Base-by-base conservation (phyloP, 2,113 vertebrate species). In the Carollia perspicillata region DNA sequence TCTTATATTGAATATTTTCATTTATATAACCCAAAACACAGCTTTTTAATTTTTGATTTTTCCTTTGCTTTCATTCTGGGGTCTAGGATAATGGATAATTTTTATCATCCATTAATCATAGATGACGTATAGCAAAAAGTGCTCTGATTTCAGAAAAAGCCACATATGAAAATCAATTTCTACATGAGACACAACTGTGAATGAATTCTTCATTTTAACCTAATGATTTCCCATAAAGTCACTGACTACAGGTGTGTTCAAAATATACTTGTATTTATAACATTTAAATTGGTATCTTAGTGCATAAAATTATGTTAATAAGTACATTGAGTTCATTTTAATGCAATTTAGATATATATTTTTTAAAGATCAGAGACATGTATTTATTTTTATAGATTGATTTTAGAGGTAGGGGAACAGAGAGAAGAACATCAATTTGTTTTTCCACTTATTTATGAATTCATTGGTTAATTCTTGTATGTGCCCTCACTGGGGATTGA, bases 111-210 rank as follows among this genome's bases (percentile, higher is more conserved):
- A 28, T 60, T 60, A 60, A 40, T 37, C 6, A 20, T 20, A 69
- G 18, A 71, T 69, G 79, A 90, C 9, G 8, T 60, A 58, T 60
- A 55, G 35, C 49, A 92, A 87, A 65, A 81, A 88, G 95, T 84
- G 49, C 9, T 84, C 12, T 37, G 17, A 80, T 16, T 83, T 86
- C 42, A 84, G 65, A 79, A 83, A 90, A 96, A 85, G 14, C 37
- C 69, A 68, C 53, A 68, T 63, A 83, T 26, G 71, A 94, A 92
- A 94, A 93, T 83, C 55, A 60, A 42, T 92, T 95, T 89, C 74
- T 75, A 26, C 16, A 89, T 78, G 49, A 51, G 23, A 75, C 40
- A 63, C 91, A 87, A 78, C 47, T 60, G 63, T 95, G 63, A 95
- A 84, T 17, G 66, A 71, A 72, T 68, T 80, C 18, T 87, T 90